phyloP scores from a whole-genome alignment of 2,888 invertebrate species.

The Chaetogeoica ovagalla region DNA sequence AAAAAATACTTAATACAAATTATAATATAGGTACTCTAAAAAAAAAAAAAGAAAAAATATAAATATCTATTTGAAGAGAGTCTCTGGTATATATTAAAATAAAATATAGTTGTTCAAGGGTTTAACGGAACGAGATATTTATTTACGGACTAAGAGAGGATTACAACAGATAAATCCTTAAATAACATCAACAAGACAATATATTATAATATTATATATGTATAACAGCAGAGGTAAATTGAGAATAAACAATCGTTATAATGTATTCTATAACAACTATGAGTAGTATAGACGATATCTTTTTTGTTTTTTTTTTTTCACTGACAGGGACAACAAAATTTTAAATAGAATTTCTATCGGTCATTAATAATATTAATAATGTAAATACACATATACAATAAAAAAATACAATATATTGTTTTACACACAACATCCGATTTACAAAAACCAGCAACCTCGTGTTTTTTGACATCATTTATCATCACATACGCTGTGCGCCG shows the following conservation, averaged over 20 bases:
- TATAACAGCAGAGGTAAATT: background rate
- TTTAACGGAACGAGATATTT: background rate
- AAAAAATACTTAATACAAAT: too few relatives aligned
- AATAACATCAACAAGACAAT: constrained; percentile 24
- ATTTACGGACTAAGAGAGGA: background rate
- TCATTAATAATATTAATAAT: background rate
- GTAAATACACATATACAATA: constrained; percentile 11
- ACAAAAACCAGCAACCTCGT: constrained; percentile 1
- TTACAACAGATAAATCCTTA: background rate
- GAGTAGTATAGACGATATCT: background rate
- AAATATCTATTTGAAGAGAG: too few relatives aligned
- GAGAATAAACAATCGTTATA: background rate
- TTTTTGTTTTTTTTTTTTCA: background rate
- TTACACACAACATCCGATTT: background rate
- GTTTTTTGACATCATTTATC: background rate
- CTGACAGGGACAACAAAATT: constrained; percentile 26
- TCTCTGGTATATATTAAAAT: too few relatives aligned
- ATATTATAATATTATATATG: background rate
- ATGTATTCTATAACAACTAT: background rate
- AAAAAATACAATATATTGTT: constrained; percentile 26
- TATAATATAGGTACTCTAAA: too few relatives aligned
- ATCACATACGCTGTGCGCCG: background rate
- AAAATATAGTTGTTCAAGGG: background rate
- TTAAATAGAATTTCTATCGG: background rate
- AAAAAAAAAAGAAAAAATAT: too few relatives aligned